These are phyloP conservation scores for Danio jaintianensis DNA, from an alignment of 2,797 vertebrate species.

Conservation along the genomic window DNA sequence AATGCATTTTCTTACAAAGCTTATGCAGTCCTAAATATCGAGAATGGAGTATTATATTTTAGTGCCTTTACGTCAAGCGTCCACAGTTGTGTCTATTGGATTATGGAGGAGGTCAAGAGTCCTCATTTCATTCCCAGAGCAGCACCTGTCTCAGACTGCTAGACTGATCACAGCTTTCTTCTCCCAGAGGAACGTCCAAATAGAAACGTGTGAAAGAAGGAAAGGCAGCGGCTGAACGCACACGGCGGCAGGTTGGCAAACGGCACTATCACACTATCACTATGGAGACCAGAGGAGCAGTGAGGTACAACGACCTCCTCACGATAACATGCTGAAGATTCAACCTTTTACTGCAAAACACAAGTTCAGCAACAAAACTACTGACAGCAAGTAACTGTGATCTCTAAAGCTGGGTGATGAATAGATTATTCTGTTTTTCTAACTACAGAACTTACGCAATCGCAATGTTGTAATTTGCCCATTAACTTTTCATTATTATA, in stretches of 20 bases:
- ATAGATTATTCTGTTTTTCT: background rate
- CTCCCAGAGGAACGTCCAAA: conserved; percentile 70
- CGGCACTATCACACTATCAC: conserved; percentile 59
- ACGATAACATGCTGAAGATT: background rate
- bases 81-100: conserved; percentile 17
- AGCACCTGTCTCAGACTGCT: conserved; percentile 61
- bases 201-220: conserved; percentile 72
- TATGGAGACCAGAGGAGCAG: conserved; percentile 66
- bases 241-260: conserved; percentile 48
- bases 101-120: conserved; percentile 1
- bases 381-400: background rate
- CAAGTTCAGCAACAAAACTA: background rate
- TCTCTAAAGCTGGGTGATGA: background rate
- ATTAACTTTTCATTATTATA: background rate
- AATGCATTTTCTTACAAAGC: too few relatives aligned
- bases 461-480: background rate
- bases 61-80: conserved; percentile 61
- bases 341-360: background rate
- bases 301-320: background rate
- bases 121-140: conserved; percentile 71
- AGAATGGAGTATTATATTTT: too few relatives aligned
- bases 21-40: too few relatives aligned
- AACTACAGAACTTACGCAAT: background rate
- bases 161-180: conserved; percentile 64
- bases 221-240: background rate